phyloP scores from a whole-genome alignment of 2,113 vertebrate species.

The Tychaedon coryphoeus region DNA sequence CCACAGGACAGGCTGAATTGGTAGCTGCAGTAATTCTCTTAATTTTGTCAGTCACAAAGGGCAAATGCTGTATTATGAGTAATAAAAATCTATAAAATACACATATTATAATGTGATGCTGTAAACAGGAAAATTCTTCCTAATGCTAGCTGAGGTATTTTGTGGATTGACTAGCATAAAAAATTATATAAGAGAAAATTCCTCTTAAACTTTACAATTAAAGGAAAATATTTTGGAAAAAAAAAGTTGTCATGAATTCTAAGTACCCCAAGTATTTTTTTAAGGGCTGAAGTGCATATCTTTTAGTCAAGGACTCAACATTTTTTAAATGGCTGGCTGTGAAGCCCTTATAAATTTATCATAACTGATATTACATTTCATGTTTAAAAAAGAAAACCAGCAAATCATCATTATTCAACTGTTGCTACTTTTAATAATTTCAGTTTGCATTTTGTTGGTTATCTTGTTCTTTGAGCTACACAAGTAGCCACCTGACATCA shows the following conservation, averaged over 20 bases:
- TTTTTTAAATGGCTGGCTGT: neutral
- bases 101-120: neutral
- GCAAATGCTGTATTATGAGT: neutral
- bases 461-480: neutral
- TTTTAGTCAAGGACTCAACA: neutral
- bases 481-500: neutral
- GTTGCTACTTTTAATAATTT: neutral
- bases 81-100: neutral
- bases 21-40: neutral
- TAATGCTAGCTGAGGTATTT: neutral
- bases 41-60: slow-evolving; percentile 2
- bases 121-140: neutral
- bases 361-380: neutral
- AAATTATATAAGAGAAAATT: neutral
- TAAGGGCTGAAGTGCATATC: neutral
- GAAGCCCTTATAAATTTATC: neutral
- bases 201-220: neutral
- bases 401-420: neutral
- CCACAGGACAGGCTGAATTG: neutral
- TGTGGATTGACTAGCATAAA: neutral
- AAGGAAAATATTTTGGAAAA: neutral
- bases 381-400: neutral
- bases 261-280: neutral
- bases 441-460: neutral
- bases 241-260: neutral